Conservation (phyloP, 1,140 invertebrate species). For the Pseudomyrmex sp. region DNA sequence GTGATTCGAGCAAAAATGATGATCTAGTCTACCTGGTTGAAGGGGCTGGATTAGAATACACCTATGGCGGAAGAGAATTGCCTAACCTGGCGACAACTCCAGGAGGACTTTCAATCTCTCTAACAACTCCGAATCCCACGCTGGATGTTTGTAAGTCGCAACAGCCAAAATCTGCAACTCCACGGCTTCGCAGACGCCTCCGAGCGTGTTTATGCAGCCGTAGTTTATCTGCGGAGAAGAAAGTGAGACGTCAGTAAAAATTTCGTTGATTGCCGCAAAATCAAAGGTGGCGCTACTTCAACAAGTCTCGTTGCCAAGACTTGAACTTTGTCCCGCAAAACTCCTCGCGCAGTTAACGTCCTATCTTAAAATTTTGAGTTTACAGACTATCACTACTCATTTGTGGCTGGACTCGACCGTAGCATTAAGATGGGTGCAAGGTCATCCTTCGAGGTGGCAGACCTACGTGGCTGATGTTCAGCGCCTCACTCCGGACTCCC, state of each 20-base stretch:
- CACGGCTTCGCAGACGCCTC: background rate
- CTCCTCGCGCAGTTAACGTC: background rate
- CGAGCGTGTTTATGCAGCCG: background rate
- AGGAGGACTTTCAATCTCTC: too few species aligned
- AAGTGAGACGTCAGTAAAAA: too few species aligned
- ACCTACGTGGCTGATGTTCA: constrained; percentile 1
- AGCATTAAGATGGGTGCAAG: background rate
- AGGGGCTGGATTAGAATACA: background rate
- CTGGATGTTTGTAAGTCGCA: too few species aligned
- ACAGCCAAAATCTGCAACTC: background rate
- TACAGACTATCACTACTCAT: too few species aligned
- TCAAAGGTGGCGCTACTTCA: background rate
- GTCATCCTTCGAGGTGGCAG: background rate
- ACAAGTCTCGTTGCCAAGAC: background rate
- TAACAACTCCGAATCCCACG: too few species aligned
- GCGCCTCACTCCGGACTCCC: background rate
- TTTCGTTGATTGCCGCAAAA: background rate
- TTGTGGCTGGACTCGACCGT: constrained; percentile 22
- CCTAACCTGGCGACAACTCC: too few species aligned
- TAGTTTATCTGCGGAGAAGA: background rate
- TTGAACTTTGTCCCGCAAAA: background rate
- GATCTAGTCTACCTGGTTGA: background rate
- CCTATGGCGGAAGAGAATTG: too few species aligned
- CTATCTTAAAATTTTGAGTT: too few species aligned
- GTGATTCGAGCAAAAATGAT: background rate